Percentiles rank a stretch among this genome's conserved stretches.
phyloP scores from a whole-genome alignment of 2,113 vertebrate genomes.

The Pseudorhombus dupliciocellatus region DNA sequence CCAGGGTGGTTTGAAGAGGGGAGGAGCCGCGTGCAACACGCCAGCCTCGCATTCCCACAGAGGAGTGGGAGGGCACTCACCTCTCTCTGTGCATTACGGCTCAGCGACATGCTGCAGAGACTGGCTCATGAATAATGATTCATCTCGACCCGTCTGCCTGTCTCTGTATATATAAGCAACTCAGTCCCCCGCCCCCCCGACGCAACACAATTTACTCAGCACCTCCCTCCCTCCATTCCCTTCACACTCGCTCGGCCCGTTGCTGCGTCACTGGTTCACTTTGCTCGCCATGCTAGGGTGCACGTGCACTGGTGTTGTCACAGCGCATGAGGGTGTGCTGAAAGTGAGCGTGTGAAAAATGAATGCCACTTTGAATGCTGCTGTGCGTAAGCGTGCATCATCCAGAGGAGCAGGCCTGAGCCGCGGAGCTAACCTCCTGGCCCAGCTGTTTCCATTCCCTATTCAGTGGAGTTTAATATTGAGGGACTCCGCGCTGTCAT shows the following conservation, averaged over 20 bases:
- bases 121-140: conserved; percentile 32
- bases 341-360: conserved; percentile 27
- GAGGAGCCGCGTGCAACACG: conserved; percentile 54
- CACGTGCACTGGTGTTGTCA: conserved; percentile 43
- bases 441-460: conserved; percentile 63
- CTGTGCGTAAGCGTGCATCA: conserved; percentile 13
- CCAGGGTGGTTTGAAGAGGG: conserved; percentile 54
- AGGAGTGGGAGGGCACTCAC: conserved; percentile 20
- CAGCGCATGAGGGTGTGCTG: conserved; percentile 14
- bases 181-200: conserved; percentile 8
- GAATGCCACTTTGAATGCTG: conserved; percentile 25
- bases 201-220: not conserved
- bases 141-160: conserved; percentile 10
- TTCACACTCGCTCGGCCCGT: not conserved
- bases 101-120: conserved; percentile 54
- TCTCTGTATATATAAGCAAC: not conserved
- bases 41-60: conserved; percentile 28
- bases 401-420: conserved; percentile 27
- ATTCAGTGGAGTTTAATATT: conserved; percentile 67
- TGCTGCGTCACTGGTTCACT: conserved; percentile 19
- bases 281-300: conserved; percentile 14
- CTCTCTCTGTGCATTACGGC: conserved; percentile 52
- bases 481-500: conserved; percentile 62
- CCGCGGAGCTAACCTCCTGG: conserved; percentile 57
- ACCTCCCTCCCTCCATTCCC: not conserved